Evolutionary conservation across 2,113 vertebrate species (phyloP).

Genomic region (Mirounga angustirostris): DNA sequence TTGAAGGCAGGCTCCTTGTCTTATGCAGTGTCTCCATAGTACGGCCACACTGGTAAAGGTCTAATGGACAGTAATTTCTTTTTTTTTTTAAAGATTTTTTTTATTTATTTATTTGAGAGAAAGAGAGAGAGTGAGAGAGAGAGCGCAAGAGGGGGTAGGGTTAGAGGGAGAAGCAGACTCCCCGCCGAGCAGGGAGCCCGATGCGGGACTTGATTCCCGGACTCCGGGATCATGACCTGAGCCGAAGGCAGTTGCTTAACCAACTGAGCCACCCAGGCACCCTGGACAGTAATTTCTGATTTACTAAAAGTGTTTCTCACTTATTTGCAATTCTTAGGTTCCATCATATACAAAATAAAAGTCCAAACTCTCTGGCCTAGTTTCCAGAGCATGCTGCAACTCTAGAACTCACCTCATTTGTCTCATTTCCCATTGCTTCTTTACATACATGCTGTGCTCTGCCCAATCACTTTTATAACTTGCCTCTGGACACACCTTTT

Average conservation of each 20-base stretch:
- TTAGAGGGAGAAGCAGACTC: too few species aligned
- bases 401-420: neutral
- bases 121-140: too few species aligned
- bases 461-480: constrained; percentile 41
- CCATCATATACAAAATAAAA: neutral
- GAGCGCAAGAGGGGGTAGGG: too few species aligned
- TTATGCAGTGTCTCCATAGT: neutral
- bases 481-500: neutral
- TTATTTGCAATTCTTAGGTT: neutral
- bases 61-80: neutral
- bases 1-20: neutral
- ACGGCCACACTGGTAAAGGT: neutral
- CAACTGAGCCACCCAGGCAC: too few species aligned
- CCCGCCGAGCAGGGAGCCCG: too few species aligned
- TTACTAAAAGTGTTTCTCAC: neutral
- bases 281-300: neutral
- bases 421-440: constrained; percentile 33
- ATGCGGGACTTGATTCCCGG: too few species aligned
- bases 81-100: too few species aligned
- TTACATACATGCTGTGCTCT: neutral
- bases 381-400: neutral
- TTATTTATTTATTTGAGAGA: too few species aligned
- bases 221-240: too few species aligned
- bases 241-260: too few species aligned
- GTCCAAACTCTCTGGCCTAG: neutral